These are phyloP conservation scores for Lymantria dispar DNA, from an alignment of 2,888 invertebrate genomes.

Conservation along the genomic window DNA sequence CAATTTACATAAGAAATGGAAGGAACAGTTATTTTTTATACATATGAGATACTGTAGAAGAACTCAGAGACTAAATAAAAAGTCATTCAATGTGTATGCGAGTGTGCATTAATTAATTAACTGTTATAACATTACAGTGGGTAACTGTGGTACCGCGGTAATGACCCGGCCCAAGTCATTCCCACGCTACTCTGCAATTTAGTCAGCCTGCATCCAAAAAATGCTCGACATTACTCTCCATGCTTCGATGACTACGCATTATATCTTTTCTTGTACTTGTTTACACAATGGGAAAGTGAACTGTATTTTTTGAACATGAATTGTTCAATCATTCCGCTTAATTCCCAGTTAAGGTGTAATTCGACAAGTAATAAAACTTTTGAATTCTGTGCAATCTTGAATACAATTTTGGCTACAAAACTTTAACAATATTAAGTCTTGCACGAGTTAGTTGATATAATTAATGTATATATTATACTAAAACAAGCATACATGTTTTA, in stretches of 20 bases:
- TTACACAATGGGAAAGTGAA: constrained; percentile 12
- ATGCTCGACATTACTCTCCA: constrained; percentile 26
- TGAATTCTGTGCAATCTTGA: too few relatives aligned
- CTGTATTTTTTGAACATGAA: background rate
- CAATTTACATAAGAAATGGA: background rate
- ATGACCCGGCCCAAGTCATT: constrained; percentile 38
- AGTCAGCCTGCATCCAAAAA: constrained; percentile 42
- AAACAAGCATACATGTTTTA: too few relatives aligned
- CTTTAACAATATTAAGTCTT: too few relatives aligned
- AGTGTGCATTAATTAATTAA: constrained; percentile 39
- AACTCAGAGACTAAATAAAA: constrained; percentile 10
- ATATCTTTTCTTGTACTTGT: constrained; percentile 9
- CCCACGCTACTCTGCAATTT: constrained; percentile 47
- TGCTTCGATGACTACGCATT: constrained; percentile 30
- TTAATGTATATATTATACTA: too few relatives aligned
- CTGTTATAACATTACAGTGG: constrained; percentile 36
- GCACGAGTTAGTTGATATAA: too few relatives aligned
- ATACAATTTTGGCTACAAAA: too few relatives aligned
- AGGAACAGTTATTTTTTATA: constrained; percentile 22
- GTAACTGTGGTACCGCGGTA: constrained; percentile 34
- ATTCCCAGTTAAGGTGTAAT: constrained; percentile 7
- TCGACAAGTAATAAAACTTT: constrained; percentile 10
- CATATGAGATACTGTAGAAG: constrained; percentile 15
- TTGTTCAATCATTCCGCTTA: too few relatives aligned
- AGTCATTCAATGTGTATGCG: constrained; percentile 33